Evolutionary conservation across 2,113 vertebrate genomes (phyloP).

Genomic region (Apodemus speciosus): DNA sequence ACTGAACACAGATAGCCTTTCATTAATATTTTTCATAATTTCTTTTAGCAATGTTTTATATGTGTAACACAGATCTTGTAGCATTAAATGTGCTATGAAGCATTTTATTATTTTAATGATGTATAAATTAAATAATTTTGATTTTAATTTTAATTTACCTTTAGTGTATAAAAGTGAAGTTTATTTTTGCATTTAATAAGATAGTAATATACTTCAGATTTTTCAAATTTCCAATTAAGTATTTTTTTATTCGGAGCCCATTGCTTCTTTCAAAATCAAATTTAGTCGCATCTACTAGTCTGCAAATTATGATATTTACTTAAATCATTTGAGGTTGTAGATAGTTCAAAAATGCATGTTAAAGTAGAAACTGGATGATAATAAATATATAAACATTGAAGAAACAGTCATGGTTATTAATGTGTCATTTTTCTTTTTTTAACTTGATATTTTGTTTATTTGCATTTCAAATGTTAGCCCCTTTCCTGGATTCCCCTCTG

Average conservation of each 20-base stretch:
- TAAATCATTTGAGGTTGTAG: no score
- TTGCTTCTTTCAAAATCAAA: no score
- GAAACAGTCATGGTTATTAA: not conserved
- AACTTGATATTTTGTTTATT: no score
- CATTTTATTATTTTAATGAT: constrained; percentile 4
- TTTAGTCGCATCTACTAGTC: no score
- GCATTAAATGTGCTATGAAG: not conserved
- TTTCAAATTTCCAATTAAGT: no score
- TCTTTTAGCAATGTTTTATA: not conserved
- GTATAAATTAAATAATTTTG: not conserved
- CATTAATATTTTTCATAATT: not conserved
- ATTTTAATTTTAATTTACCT: not conserved
- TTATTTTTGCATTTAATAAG: not conserved
- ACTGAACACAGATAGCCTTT: not conserved
- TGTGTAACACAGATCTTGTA: not conserved
- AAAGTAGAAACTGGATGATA: no score
- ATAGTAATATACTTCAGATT: no score
- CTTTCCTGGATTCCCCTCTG: no score
- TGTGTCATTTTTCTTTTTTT: not conserved
- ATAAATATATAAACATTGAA: not conserved
- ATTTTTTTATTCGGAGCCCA: no score
- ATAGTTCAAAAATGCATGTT: no score
- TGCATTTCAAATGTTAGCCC: no score
- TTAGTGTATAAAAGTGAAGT: not conserved
- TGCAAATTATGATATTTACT: no score